These are phyloP conservation scores for Epinotia demarniana DNA, from an alignment of 2,888 invertebrate genomes.

Conservation along the genomic window DNA sequence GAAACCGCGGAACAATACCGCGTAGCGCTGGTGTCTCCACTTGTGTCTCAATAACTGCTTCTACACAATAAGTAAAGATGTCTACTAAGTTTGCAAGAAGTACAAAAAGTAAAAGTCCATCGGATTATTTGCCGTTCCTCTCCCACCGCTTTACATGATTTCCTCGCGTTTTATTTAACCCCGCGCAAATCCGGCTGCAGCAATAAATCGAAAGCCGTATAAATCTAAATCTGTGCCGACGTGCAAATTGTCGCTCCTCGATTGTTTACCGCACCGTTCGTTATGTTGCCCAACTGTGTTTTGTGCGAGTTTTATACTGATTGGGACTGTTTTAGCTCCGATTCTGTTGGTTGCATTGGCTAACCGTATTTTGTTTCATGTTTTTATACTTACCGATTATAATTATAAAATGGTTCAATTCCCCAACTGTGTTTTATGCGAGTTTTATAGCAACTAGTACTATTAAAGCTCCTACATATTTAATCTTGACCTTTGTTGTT, in stretches of 20 bases:
- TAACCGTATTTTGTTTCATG: constrained; percentile 16
- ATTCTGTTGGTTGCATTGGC: constrained; percentile 24
- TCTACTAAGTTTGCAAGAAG: neutral
- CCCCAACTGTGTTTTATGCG: constrained; percentile 31
- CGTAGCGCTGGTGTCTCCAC: too few species aligned
- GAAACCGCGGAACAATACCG: too few species aligned
- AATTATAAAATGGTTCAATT: neutral
- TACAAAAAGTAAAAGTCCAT: neutral
- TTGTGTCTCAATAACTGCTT: neutral
- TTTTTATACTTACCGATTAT: neutral
- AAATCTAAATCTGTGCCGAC: constrained; percentile 78
- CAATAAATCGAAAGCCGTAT: constrained; percentile 70
- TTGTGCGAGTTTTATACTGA: constrained; percentile 22
- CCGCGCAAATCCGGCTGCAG: constrained; percentile 35
- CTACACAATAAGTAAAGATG: neutral
- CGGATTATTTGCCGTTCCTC: neutral
- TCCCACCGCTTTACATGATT: constrained; percentile 26
- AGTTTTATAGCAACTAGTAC: neutral
- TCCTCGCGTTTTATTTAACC: constrained; percentile 31
- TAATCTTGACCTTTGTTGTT: constrained; percentile 2
- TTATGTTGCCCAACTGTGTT: constrained; percentile 35
- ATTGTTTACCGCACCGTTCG: constrained; percentile 43
- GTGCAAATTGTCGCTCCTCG: constrained; percentile 63
- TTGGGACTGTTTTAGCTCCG: constrained; percentile 7
- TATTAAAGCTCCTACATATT: neutral